These are phyloP conservation scores for Anorthoa munda DNA, from an alignment of 2,888 invertebrate genomes.

Conservation along the genomic window DNA sequence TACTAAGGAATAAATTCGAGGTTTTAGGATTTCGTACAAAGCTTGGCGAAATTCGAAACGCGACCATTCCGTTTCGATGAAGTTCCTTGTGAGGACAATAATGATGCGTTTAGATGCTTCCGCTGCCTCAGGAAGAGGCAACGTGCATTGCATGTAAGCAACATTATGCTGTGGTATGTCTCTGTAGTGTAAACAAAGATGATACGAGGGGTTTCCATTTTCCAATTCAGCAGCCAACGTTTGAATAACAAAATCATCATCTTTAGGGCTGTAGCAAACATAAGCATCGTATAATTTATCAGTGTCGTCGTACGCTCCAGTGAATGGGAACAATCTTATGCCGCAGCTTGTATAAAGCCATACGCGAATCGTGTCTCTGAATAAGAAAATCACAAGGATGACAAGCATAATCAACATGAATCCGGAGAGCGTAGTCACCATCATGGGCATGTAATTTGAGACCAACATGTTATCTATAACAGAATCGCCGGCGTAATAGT, in stretches of 20 bases:
- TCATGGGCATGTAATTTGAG: constrained; percentile 96
- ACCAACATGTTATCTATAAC: constrained; percentile 95
- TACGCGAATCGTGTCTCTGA: constrained; percentile 96
- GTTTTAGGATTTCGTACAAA: constrained; percentile 96
- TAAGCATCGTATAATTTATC: constrained; percentile 98
- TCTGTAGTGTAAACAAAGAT: constrained; percentile 97
- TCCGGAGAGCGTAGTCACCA: constrained; percentile 94
- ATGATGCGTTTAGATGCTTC: constrained; percentile 96
- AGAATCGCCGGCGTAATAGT: constrained; percentile 95
- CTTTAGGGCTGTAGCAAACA: constrained; percentile 97
- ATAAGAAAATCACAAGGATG: constrained; percentile 95
- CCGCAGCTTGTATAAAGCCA: constrained; percentile 97
- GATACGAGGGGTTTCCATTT: constrained; percentile 94
- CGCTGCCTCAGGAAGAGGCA: constrained; percentile 96
- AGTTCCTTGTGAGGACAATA: constrained; percentile 96
- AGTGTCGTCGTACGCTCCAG: constrained; percentile 94
- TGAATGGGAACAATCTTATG: constrained; percentile 94
- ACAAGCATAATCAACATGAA: constrained; percentile 94
- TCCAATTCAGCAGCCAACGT: constrained; percentile 96
- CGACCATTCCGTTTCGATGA: constrained; percentile 98
- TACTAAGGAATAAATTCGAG: constrained; percentile 95
- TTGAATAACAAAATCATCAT: constrained; percentile 97
- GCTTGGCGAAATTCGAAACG: constrained; percentile 97
- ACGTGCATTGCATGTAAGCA: constrained; percentile 93
- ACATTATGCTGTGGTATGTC: constrained; percentile 94